phyloP scores from a whole-genome alignment of 2,888 invertebrate genomes.

The Miltochrista miniata region DNA sequence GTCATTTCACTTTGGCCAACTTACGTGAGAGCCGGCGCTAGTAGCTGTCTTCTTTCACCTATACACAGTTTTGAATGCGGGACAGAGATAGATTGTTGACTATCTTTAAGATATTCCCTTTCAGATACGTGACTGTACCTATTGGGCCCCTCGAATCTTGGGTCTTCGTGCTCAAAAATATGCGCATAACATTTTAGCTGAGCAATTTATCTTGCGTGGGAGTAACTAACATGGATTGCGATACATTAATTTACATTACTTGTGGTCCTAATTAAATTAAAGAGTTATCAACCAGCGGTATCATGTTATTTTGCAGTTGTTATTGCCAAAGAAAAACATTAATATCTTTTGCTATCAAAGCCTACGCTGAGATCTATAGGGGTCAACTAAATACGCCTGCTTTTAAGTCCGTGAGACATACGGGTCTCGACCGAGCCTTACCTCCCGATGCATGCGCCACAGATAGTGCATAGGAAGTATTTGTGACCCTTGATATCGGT shows the following conservation, averaged over 20 bases:
- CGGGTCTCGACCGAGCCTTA: too few relatives aligned
- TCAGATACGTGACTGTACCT: conserved; percentile 41
- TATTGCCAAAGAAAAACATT: too few relatives aligned
- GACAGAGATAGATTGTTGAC: conserved; percentile 45
- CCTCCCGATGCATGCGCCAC: too few relatives aligned
- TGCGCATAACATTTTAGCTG: conserved; percentile 22
- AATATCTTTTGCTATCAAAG: too few relatives aligned
- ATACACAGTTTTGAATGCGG: conserved; percentile 27
- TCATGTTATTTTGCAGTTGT: not conserved
- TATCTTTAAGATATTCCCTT: conserved; percentile 44
- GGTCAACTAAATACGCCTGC: too few relatives aligned
- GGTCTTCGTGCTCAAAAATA: conserved; percentile 35
- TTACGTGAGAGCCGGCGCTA: conserved; percentile 64
- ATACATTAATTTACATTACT: conserved; percentile 13
- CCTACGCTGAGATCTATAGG: too few relatives aligned
- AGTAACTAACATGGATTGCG: conserved; percentile 6
- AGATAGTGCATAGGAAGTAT: too few relatives aligned
- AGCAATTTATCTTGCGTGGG: conserved; percentile 20
- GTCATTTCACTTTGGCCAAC: conserved; percentile 83
- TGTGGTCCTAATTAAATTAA: conserved; percentile 2
- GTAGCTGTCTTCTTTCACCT: conserved; percentile 52
- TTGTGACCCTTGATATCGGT: too few relatives aligned
- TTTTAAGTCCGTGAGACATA: too few relatives aligned
- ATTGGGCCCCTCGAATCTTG: conserved; percentile 58
- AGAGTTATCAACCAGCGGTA: not conserved